Evolutionary conservation across 2,797 vertebrate species (phyloP).

Genomic region (Eidolon dupreanum): DNA sequence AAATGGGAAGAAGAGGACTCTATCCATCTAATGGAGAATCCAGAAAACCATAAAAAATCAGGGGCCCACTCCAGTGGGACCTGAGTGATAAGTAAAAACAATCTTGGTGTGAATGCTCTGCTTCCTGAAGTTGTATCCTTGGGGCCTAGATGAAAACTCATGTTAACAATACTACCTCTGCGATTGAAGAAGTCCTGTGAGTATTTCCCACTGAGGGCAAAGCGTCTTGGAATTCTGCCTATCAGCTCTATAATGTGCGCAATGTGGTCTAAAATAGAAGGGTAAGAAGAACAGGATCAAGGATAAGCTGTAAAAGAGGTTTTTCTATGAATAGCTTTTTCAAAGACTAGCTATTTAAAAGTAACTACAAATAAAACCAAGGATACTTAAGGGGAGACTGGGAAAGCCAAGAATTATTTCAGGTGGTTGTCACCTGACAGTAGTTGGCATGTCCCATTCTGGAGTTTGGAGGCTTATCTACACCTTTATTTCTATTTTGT

Average conservation of each 20-base stretch:
- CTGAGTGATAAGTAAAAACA: neutral
- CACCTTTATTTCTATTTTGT: slow-evolving; percentile 16
- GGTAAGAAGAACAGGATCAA: slow-evolving; percentile 62
- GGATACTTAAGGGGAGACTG: neutral
- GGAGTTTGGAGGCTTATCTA: neutral
- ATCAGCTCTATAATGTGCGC: slow-evolving; percentile 90
- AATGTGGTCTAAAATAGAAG: slow-evolving; percentile 90
- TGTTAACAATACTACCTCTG: slow-evolving; percentile 84
- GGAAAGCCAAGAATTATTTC: slow-evolving; percentile 6
- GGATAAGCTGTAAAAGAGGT: slow-evolving; percentile 39
- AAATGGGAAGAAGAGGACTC: slow-evolving; percentile 18
- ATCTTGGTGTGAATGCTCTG: slow-evolving; percentile 46
- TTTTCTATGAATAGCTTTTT: slow-evolving; percentile 27
- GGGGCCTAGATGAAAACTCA: slow-evolving; percentile 40
- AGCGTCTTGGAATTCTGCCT: slow-evolving; percentile 89
- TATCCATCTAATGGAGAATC: slow-evolving; percentile 32
- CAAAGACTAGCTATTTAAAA: slow-evolving; percentile 22
- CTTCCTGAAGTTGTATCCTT: slow-evolving; percentile 37
- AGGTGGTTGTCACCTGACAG: neutral
- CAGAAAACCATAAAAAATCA: neutral
- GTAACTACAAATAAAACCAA: slow-evolving; percentile 49
- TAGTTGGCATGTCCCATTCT: neutral
- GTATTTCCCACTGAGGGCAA: slow-evolving; percentile 90
- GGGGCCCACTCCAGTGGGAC: neutral
- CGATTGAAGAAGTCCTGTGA: slow-evolving; percentile 90